phyloP scores from a whole-genome alignment of 2,888 invertebrate species.

The Heliconius sara region DNA sequence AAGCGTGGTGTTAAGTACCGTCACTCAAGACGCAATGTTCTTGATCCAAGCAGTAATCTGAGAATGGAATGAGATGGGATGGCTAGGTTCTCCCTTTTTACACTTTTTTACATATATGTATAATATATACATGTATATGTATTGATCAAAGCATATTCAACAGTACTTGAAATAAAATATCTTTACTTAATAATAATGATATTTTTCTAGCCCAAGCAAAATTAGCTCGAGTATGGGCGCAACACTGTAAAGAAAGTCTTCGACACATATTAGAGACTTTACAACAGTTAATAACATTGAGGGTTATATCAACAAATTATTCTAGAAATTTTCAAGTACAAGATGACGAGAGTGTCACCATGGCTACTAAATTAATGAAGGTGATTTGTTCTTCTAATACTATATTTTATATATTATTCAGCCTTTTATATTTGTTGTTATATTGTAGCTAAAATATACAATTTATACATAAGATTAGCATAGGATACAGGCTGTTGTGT shows the following conservation, averaged over 20 bases:
- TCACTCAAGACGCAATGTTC: too few species aligned
- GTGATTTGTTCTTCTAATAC: constrained; percentile 62
- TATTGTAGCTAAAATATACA: not conserved
- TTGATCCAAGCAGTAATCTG: not conserved
- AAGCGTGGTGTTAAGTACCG: too few species aligned
- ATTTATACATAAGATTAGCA: too few species aligned
- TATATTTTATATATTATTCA: not conserved
- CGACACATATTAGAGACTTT: constrained; percentile 89
- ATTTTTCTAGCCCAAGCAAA: constrained; percentile 87
- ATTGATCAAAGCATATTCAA: not conserved
- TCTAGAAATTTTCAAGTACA: constrained; percentile 90
- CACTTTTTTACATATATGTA: too few species aligned
- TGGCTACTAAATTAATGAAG: constrained; percentile 95
- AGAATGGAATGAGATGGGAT: not conserved
- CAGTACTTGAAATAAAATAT: not conserved
- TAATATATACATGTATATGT: too few species aligned
- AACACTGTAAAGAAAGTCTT: constrained; percentile 86
- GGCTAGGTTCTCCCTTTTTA: not conserved
- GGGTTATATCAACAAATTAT: constrained; percentile 91
- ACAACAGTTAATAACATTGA: constrained; percentile 94
- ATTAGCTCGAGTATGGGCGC: constrained; percentile 91
- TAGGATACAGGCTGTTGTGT: too few species aligned
- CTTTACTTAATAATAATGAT: not conserved
- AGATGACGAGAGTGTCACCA: constrained; percentile 92
- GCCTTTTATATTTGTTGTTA: too few species aligned